Percentiles rank a stretch among this genome's conserved stretches.
phyloP scores from a whole-genome alignment of 2,888 invertebrate species.

The Endotricha flammealis region DNA sequence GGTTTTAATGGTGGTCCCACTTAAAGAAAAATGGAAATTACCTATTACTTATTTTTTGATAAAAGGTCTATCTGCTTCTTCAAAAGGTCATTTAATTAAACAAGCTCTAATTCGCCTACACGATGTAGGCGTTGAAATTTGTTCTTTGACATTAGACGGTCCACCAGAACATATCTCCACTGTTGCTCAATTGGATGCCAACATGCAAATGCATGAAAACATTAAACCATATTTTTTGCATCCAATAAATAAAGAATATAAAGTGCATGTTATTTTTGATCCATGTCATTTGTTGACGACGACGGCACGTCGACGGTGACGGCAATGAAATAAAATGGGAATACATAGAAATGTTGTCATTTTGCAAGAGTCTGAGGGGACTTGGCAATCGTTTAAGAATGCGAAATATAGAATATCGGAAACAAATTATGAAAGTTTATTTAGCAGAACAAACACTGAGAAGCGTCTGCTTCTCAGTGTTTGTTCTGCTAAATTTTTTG shows the following conservation, averaged over 20 bases:
- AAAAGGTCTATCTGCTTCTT: conserved; percentile 4
- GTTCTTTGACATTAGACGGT: conserved; percentile 13
- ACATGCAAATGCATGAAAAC: conserved; percentile 5
- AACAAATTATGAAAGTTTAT: conserved; percentile 12
- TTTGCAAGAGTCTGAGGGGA: not conserved
- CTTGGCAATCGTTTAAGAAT: not conserved
- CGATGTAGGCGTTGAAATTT: conserved; percentile 13
- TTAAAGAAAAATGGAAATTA: not conserved
- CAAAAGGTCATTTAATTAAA: not conserved
- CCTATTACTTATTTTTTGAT: conserved; percentile 9
- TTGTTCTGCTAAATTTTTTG: too few relatives aligned
- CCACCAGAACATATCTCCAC: conserved; percentile 13
- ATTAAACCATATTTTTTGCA: conserved; percentile 12
- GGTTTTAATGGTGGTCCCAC: not conserved
- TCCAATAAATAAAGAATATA: conserved; percentile 10
- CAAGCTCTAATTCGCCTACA: conserved; percentile 11
- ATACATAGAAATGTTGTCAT: not conserved
- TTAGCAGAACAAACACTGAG: conserved; percentile 18
- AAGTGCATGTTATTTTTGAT: conserved; percentile 10
- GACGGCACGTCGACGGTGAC: not conserved
- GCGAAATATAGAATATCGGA: conserved; percentile 3
- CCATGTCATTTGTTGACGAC: conserved; percentile 3
- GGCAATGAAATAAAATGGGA: not conserved
- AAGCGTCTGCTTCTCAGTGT: too few relatives aligned
- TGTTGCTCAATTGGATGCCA: conserved; percentile 12